These are phyloP conservation scores for Diploscapter pachys DNA, from an alignment of 1,140 invertebrate species.

Conservation along the genomic window DNA sequence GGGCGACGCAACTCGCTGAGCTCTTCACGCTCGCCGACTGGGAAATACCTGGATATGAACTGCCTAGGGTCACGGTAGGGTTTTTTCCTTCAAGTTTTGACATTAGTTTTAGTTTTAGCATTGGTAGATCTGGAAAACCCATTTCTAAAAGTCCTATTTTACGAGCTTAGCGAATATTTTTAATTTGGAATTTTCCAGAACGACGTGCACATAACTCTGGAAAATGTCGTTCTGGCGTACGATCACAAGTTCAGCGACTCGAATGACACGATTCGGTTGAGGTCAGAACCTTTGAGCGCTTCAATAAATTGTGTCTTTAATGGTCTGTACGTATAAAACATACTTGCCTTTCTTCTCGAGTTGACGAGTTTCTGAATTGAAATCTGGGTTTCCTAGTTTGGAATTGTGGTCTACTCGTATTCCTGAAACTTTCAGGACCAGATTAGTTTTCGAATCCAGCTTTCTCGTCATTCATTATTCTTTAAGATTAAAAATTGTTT, in stretches of 20 bases:
- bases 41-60: conserved; percentile 81
- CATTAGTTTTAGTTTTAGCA: background rate
- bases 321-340: too few relatives aligned
- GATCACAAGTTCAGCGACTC: conserved; percentile 33
- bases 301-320: too few relatives aligned
- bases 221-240: conserved; percentile 83
- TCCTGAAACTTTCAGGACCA: too few relatives aligned
- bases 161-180: too few relatives aligned
- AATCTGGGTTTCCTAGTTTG: too few relatives aligned
- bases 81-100: background rate
- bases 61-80: conserved; percentile 71
- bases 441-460: too few relatives aligned
- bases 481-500: background rate
- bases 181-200: conserved; percentile 61
- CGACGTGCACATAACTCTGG: conserved; percentile 82
- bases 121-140: too few relatives aligned
- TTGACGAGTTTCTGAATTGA: too few relatives aligned
- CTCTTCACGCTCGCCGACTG: conserved; percentile 85
- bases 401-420: too few relatives aligned
- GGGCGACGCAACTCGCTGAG: conserved; percentile 68
- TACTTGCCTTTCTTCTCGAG: too few relatives aligned
- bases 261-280: conserved; percentile 18
- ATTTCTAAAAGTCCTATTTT: too few relatives aligned
- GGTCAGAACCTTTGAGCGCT: background rate
- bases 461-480: background rate